phyloP scores from a whole-genome alignment of 2,113 vertebrate genomes.

The Erinaceus europaeus region DNA sequence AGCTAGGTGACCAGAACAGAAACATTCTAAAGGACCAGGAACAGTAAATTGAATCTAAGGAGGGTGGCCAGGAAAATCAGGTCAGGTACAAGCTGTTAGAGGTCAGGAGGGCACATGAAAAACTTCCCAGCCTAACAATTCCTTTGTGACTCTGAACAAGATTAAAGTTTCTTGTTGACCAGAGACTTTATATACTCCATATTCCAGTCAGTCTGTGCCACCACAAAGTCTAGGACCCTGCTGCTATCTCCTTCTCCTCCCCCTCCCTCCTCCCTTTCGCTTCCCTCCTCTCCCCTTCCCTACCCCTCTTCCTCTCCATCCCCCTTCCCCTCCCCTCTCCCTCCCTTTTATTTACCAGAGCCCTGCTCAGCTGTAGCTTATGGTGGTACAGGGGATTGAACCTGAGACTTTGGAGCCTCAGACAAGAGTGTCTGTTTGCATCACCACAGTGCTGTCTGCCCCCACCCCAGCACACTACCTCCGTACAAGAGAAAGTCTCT shows the following conservation, averaged over 20 bases:
- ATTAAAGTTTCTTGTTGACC: not conserved
- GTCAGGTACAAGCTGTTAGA: not conserved
- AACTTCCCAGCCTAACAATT: not conserved
- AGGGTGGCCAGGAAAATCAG: not conserved
- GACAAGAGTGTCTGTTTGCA: too few relatives aligned
- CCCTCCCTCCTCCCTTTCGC: too few relatives aligned
- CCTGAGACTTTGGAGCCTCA: too few relatives aligned
- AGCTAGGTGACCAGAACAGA: not conserved
- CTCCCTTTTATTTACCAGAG: too few relatives aligned
- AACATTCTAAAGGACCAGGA: not conserved
- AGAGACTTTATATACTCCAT: not conserved
- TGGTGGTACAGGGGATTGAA: too few relatives aligned
- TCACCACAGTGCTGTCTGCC: too few relatives aligned
- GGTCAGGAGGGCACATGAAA: not conserved
- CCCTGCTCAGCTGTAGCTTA: too few relatives aligned
- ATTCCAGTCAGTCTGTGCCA: not conserved
- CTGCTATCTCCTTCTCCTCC: not conserved
- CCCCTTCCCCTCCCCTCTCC: too few relatives aligned
- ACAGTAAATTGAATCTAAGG: conserved; percentile 14
- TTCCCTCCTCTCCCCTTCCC: too few relatives aligned
- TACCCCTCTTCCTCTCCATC: too few relatives aligned
- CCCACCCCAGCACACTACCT: too few relatives aligned
- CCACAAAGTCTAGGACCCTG: not conserved
- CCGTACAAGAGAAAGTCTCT: too few relatives aligned
- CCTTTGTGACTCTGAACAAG: not conserved